Base-by-base conservation (phyloP, 2,888 invertebrate species). In the Ophion obscuratus region DNA sequence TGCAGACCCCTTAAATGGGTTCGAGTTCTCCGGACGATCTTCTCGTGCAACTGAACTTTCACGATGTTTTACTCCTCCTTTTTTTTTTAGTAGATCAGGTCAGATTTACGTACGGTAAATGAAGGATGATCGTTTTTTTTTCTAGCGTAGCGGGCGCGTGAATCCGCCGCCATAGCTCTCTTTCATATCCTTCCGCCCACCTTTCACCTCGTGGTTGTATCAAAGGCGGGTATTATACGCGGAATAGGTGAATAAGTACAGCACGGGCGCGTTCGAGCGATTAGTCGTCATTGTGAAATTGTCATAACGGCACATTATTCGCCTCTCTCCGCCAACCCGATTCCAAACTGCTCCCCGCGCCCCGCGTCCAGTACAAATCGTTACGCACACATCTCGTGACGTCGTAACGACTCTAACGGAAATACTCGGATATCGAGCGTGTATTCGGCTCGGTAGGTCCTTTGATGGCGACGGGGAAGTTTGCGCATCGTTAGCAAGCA, bases 271-370 rank as follows among this genome's bases (percentile, higher is more conserved):
- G 75, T 77, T 36, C 67, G 80, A 86, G 82, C 89, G 87, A 90
- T 90, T 89, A 88, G 88, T 88, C 87, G 73, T 57, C 87, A 88
- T 89, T 89, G 89, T 88, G 89, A 89, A 89, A 89, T 88, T 88
- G 78, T 88, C 84, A 87, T 88, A 89, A 89, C 88, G 90, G 89
- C 89, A 89, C 88, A 47, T 14, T 14, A 47, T 47, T 85, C 59
- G 59, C 53, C 53, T 70, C 78, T 74, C 81, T 86, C 83, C 83
- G 89, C 84, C 83, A 89, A 89, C 89, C 89, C 82, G 88, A 81
- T 90, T 89, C 85, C 85, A 86, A 76, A 81, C 83, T 62, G 86
- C 74, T 70, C 79, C 79, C 59, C 67, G 57, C 47, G 68, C 66
- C 40, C 74, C 64, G n/a, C 53, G 20, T 61, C 57, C 62, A 14